Base-by-base conservation (phyloP, 2,797 vertebrate genomes). In the Fratercula arctica region DNA sequence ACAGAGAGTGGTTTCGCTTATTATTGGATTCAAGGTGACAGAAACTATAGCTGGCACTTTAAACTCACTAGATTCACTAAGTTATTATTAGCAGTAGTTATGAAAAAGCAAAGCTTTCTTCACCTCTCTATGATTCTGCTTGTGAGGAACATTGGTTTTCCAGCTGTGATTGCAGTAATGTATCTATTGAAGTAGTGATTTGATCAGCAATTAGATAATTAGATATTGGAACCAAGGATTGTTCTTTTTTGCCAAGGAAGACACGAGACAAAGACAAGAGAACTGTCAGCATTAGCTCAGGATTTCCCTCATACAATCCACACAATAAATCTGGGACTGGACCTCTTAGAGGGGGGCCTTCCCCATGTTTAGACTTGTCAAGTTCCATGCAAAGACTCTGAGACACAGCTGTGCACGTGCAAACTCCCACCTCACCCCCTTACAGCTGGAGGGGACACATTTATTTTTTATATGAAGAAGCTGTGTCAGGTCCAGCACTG, bases 21-120 rank as follows among this genome's bases (percentile, higher is more conserved):
- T 53, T 68, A 33, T 72, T 94, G 35, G 17, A 90, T 78, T 90
- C 85, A 91, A 93, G 77, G 89, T 88, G 93, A 94, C 25, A 76
- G 85, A 94, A 94, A 91, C 46, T 69, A 66, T 4, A 63, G 59
- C 66, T 74, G 63, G 15, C 56, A 60, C 28, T 81, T 95, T 72
- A 95, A 78, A 66, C 28, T 70, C 35, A 19, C 50, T 75, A 12
- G 56, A 48, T 81, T 86, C 43, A 51, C 33, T 77, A 74, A 56
- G 37, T 81, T 63, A 59, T 80, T 91, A 73, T 23, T 86, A 48
- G 50, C 33, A 69, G 39, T 25, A 89, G 26, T 48, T 74, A 60
- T 6, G 19, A 94, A 89, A 91, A 69, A 75, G 13, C 12, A 78
- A 80, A 90, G 51, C 11, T 89, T 86, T 59, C 64, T 51, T 91